Evolutionary conservation across 2,113 vertebrate species (phyloP).

Genomic region (Rousettus leschenaultii): DNA sequence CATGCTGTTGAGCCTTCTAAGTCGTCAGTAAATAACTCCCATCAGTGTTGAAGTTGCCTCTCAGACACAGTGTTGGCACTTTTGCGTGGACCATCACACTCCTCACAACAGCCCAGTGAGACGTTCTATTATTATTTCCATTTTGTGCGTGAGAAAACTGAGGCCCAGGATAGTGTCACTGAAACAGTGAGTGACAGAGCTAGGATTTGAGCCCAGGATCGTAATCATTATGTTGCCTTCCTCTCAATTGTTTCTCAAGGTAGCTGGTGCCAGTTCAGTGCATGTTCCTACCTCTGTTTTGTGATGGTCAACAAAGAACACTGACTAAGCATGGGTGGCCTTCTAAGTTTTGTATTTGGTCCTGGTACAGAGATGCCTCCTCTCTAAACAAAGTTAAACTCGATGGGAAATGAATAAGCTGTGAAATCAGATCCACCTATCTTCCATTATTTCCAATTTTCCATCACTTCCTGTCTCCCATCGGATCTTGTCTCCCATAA

Average conservation of each 20-base stretch:
- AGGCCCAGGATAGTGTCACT: background rate
- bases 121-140: background rate
- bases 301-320: background rate
- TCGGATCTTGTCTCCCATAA: background rate
- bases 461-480: background rate
- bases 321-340: background rate
- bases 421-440: background rate
- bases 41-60: background rate
- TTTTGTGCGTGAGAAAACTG: background rate
- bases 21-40: no score
- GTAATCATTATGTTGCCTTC: no score
- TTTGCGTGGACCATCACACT: background rate
- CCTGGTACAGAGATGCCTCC: background rate
- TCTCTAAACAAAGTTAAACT: background rate
- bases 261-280: background rate
- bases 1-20: rapidly evolving
- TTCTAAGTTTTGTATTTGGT: background rate
- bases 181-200: background rate
- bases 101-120: background rate
- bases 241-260: background rate
- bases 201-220: background rate
- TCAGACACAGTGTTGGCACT: background rate
- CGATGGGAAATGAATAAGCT: background rate
- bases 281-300: background rate
- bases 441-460: background rate